A percentile compares a stretch with the other conserved stretches of the same genome.
These are phyloP conservation scores for Sciurus carolinensis DNA, from an alignment of 2,797 vertebrate species.

Conservation along the genomic window DNA sequence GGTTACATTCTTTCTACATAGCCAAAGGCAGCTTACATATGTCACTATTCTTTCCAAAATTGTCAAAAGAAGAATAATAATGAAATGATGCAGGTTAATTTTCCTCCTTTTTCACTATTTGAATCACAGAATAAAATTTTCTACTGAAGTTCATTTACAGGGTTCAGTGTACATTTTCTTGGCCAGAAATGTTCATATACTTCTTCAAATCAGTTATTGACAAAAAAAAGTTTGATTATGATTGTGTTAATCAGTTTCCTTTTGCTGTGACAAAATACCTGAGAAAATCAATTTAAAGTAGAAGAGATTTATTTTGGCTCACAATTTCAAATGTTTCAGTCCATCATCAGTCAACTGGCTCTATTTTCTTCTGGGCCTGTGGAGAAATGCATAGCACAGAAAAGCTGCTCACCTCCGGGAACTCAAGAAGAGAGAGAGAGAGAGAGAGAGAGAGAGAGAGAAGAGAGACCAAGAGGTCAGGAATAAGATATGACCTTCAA, in stretches of 20 bases:
- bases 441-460: background rate
- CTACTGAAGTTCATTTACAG: background rate
- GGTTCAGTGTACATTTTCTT: background rate
- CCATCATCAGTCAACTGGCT: too few relatives aligned
- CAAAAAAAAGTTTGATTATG: background rate
- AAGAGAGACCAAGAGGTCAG: too few relatives aligned
- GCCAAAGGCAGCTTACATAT: background rate
- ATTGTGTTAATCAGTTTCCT: too few relatives aligned
- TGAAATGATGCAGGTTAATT: background rate
- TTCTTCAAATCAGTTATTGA: background rate
- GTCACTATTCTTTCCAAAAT: background rate
- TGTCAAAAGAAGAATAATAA: background rate
- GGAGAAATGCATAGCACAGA: too few relatives aligned
- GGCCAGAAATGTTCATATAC: background rate
- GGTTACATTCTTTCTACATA: background rate
- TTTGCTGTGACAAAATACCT: too few relatives aligned
- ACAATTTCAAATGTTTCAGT: too few relatives aligned
- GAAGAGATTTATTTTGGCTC: too few relatives aligned
- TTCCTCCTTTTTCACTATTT: background rate
- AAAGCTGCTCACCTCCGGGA: too few relatives aligned
- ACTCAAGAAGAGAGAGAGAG: background rate
- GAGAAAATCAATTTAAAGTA: too few relatives aligned
- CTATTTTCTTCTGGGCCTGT: too few relatives aligned
- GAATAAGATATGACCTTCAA: too few relatives aligned
- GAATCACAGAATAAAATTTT: background rate